Base-by-base conservation (phyloP, 2,888 invertebrate species). In the Noctua comes region DNA sequence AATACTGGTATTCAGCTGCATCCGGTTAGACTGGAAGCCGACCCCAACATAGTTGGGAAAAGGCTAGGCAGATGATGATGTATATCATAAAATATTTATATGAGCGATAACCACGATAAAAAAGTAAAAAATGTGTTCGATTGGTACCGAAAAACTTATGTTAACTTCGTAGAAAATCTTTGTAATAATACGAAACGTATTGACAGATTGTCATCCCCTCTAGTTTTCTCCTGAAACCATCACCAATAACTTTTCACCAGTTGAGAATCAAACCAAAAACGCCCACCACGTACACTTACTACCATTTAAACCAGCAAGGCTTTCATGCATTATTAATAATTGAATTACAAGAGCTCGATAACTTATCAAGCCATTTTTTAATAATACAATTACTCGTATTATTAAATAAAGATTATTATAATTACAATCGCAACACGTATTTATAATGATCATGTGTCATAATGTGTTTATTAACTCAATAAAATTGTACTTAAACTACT, bases 391-490 rank as follows among this genome's bases (percentile, higher is more conserved):
- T 40, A n/a, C n/a, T n/a, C n/a, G n/a, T n/a, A 82, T 66, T 54
- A 69, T 68, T 68, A 57, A 43, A 43, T 43, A 66, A 66, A 40
- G 31, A 51, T 59, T 31, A 82, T 54, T 46, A 65, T 62, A 68
- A 57, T 40, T 36, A 31, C 27, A 51, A 48, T 40, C 59, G 31
- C 21, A 51, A 40, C 68, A 68, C 62, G 71, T 76, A 72, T 73
- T 72, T 27, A 18, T 51, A 86, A 86, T 79, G 79, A 83, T 1
- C 11, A 31, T 73, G 46, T 54, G 40, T 51, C 16, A 31, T 86
- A 72, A 74, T 77, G 71, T 66, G 57, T 72, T 84, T 46, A 66
- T 72, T 24, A 73, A 74, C 77, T 75, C 68, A 86, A 84, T 84
- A 51, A 86, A 75, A 83, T 27, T 36, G 31, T 48, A 57, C 27